These are phyloP conservation scores for Aromia moschata DNA, from an alignment of 2,888 invertebrate species.

Conservation along the genomic window DNA sequence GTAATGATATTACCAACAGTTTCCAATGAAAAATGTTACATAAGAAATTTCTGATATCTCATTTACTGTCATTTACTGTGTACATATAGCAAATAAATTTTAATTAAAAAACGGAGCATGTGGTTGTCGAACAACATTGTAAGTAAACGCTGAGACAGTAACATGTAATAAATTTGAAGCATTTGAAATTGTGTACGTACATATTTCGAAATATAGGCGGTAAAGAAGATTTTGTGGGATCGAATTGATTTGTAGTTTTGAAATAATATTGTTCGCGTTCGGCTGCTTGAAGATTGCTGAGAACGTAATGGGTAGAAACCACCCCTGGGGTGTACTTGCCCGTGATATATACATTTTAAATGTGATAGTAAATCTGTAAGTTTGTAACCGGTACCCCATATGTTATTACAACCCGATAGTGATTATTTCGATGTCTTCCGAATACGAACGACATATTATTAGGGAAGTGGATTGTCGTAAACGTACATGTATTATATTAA, in stretches of 20 bases:
- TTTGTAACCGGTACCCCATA: constrained; percentile 18
- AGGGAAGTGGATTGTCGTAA: too few relatives aligned
- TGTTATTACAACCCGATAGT: constrained; percentile 14
- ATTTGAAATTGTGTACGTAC: constrained; percentile 10
- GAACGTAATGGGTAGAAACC: constrained; percentile 41
- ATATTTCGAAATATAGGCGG: constrained; percentile 13
- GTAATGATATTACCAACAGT: too few relatives aligned
- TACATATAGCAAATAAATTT: too few relatives aligned
- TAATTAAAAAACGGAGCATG: too few relatives aligned
- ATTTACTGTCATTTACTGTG: too few relatives aligned
- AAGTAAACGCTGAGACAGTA: too few relatives aligned
- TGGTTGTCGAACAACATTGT: too few relatives aligned
- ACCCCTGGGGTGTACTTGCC: constrained; percentile 45
- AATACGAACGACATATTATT: too few relatives aligned
- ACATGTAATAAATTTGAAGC: constrained; percentile 7
- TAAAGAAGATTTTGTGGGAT: constrained; percentile 59
- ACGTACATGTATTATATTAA: too few relatives aligned
- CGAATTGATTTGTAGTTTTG: constrained; percentile 62
- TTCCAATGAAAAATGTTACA: too few relatives aligned
- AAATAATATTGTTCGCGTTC: constrained; percentile 58
- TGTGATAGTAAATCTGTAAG: constrained; percentile 34
- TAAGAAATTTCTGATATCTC: too few relatives aligned
- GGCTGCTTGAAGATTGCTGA: constrained; percentile 40
- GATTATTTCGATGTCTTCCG: constrained; percentile 2
- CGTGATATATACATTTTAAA: constrained; percentile 47